A percentile compares a stretch with the other conserved stretches of the same genome.
Evolutionary conservation across 2,797 vertebrate species (phyloP).

Genomic region (Clarias pachynema): DNA sequence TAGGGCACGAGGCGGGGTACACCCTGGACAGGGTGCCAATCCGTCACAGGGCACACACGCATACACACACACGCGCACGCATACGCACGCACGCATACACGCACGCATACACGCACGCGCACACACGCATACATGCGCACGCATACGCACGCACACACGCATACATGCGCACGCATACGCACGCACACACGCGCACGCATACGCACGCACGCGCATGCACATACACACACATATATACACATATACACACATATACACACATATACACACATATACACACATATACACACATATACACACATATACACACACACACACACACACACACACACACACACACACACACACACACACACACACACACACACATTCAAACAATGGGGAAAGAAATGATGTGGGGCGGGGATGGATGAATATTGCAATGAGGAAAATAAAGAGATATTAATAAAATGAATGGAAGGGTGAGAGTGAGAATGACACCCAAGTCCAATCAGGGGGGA

Average conservation of each 20-base stretch:
- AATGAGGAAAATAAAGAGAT: slow-evolving; percentile 45
- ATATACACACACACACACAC: slow-evolving; percentile 37
- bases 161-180: too few relatives aligned
- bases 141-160: slow-evolving; percentile 33
- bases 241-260: too few relatives aligned
- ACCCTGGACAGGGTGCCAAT: too few relatives aligned
- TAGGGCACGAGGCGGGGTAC: too few relatives aligned
- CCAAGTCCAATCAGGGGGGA: slow-evolving; percentile 65
- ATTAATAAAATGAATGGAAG: slow-evolving; percentile 57
- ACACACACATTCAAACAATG: slow-evolving; percentile 48
- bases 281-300: too few relatives aligned
- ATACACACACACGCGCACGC: slow-evolving; percentile 1
- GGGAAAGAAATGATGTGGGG: slow-evolving; percentile 49
- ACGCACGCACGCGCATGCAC: too few relatives aligned
- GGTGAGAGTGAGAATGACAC: slow-evolving; percentile 53
- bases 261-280: too few relatives aligned
- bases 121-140: slow-evolving; percentile 42
- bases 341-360: too few relatives aligned
- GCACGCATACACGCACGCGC: slow-evolving; percentile 32
- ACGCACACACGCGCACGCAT: too few relatives aligned
- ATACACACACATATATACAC: too few relatives aligned
- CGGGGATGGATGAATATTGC: slow-evolving; percentile 9
- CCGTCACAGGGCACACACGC: neutral
- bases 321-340: slow-evolving; percentile 37
- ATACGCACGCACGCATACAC: neutral